Percentiles rank a stretch among this genome's conserved stretches.
Evolutionary conservation across 2,888 invertebrate species (phyloP).

Genomic region (Aphidoletes aphidimyza): DNA sequence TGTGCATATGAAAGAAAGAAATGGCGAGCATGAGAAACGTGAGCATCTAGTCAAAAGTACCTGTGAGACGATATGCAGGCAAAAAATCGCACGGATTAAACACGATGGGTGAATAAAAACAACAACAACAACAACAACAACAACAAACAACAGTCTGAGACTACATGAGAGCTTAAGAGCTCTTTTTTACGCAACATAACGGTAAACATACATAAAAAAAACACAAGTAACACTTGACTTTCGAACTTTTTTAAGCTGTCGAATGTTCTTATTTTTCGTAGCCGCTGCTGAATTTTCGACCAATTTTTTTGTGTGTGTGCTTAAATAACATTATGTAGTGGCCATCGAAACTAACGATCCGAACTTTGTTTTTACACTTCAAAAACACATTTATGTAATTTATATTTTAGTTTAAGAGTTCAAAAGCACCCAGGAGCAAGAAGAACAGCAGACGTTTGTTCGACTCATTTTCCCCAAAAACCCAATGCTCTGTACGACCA

Average conservation of each 20-base stretch:
- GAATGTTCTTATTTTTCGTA: not conserved
- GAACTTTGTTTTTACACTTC: slow-evolving; percentile 40
- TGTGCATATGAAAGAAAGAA: not conserved
- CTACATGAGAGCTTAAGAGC: not conserved
- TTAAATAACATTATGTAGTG: slow-evolving; percentile 3
- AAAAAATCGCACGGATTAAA: slow-evolving; percentile 15
- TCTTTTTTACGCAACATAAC: not conserved
- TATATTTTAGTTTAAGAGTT: not conserved
- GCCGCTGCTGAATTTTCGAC: too few species aligned
- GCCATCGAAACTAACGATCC: slow-evolving; percentile 5
- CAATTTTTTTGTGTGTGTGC: too few species aligned
- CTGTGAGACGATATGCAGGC: not conserved
- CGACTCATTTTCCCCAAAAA: not conserved
- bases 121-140: not conserved
- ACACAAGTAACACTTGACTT: not conserved
- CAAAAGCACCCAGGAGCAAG: too few species aligned
- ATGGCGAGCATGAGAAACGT: not conserved
- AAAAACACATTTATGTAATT: not conserved
- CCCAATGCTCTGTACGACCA: not conserved
- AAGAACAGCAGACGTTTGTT: not conserved
- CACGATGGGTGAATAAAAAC: not conserved
- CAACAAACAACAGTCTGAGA: too few species aligned
- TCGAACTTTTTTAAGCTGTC: not conserved
- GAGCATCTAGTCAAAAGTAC: not conserved
- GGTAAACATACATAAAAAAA: too few species aligned